Evolutionary conservation across 2,888 invertebrate genomes (phyloP).

Genomic region (Sylvicola fuscatus): DNA sequence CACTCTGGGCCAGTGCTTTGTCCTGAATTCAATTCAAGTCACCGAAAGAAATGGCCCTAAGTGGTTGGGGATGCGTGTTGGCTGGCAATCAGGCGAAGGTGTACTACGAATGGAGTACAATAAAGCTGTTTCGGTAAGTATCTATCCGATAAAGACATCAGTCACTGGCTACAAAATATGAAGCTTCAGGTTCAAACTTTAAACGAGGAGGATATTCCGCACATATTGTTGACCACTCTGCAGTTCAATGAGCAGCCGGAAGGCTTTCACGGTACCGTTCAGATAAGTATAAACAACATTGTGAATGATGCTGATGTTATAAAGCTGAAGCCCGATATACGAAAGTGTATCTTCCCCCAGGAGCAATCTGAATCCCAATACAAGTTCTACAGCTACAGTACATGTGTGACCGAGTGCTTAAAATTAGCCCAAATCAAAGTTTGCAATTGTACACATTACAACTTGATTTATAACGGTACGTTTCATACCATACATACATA

Average conservation of each 20-base stretch:
- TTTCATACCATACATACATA: not conserved
- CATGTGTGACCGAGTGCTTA: constrained; percentile 46
- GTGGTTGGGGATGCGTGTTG: constrained; percentile 16
- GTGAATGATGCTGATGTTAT: constrained; percentile 41
- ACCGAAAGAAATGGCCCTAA: constrained; percentile 17
- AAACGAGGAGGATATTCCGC: constrained; percentile 20
- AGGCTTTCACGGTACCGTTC: constrained; percentile 8
- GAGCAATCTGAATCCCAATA: constrained; percentile 39
- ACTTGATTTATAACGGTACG: constrained; percentile 36
- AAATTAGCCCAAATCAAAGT: constrained; percentile 33
- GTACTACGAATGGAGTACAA: constrained; percentile 11
- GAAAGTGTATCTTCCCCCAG: constrained; percentile 47
- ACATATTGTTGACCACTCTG: constrained; percentile 11
- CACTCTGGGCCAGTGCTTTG: constrained; percentile 36
- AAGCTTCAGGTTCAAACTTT: constrained; percentile 15
- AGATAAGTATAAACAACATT: constrained; percentile 31
- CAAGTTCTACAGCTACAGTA: constrained; percentile 46
- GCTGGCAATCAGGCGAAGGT: constrained; percentile 12
- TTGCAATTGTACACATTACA: constrained; percentile 45
- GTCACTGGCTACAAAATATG: no score
- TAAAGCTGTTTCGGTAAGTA: constrained; percentile 8
- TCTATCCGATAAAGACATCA: no score
- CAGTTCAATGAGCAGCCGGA: constrained; percentile 5
- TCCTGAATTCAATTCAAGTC: constrained; percentile 38
- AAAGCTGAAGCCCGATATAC: constrained; percentile 33